phyloP scores from a whole-genome alignment of 2,888 invertebrate species.

The Netelia fuscicornis region DNA sequence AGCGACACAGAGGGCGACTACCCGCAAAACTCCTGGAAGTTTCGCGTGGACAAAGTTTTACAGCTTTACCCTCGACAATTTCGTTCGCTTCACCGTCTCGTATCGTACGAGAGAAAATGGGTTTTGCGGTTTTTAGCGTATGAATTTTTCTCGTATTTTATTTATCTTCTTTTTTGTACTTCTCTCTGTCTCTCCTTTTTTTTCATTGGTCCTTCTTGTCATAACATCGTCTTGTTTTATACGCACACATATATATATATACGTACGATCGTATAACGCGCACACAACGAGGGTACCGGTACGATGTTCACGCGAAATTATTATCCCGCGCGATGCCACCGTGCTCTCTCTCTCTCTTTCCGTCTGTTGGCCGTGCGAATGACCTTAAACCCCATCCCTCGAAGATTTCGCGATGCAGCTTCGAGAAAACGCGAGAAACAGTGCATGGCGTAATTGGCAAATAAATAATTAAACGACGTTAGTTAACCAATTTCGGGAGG shows the following conservation, averaged over 20 bases:
- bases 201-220: neutral
- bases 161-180: neutral
- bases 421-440: constrained; percentile 4
- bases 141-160: neutral
- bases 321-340: neutral
- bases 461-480: constrained; percentile 56
- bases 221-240: constrained; percentile 4
- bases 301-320: constrained; percentile 41
- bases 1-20: too few relatives aligned
- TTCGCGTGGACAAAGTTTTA: constrained; percentile 19
- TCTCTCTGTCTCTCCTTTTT: neutral
- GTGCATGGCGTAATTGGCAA: constrained; percentile 58
- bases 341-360: neutral
- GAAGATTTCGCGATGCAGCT: neutral
- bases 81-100: neutral
- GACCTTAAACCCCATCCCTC: neutral
- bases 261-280: constrained; percentile 19
- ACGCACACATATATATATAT: neutral
- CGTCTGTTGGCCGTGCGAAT: neutral
- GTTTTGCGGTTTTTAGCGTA: constrained; percentile 23
- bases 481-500: constrained; percentile 20
- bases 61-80: constrained; percentile 7
- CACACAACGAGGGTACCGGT: neutral
- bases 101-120: neutral
- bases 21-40: neutral